Percentiles rank a stretch among this genome's conserved stretches.
These are phyloP conservation scores for Triplophysa yarkandensis DNA, from an alignment of 2,797 vertebrate genomes.

Conservation along the genomic window DNA sequence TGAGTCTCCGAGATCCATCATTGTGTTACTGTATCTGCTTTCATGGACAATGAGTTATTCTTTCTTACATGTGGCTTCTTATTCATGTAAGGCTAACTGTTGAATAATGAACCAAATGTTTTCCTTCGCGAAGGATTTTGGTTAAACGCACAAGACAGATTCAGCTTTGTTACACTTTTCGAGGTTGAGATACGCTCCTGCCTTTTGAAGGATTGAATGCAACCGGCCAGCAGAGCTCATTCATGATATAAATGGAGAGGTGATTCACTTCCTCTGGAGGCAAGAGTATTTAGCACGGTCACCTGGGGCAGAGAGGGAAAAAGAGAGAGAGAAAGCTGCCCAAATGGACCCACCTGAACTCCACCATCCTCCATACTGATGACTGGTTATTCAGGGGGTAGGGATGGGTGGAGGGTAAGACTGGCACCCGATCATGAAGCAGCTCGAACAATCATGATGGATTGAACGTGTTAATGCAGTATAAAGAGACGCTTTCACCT, in stretches of 20 bases:
- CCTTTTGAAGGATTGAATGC: slow-evolving; percentile 47
- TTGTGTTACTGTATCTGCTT: background rate
- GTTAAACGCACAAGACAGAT: background rate
- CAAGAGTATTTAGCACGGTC: slow-evolving; percentile 79
- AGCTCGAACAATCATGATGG: slow-evolving; percentile 66
- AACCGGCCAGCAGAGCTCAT: slow-evolving; percentile 55
- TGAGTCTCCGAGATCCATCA: background rate
- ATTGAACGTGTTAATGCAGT: slow-evolving; percentile 72
- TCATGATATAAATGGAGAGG: slow-evolving; percentile 66
- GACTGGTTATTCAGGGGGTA: slow-evolving; percentile 57
- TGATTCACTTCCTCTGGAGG: slow-evolving; percentile 64
- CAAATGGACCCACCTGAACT: slow-evolving; percentile 76
- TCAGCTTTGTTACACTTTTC: background rate
- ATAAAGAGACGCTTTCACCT: slow-evolving; percentile 40
- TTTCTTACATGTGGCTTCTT: background rate
- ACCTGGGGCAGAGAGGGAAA: slow-evolving; percentile 60
- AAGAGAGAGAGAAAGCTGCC: slow-evolving; percentile 44
- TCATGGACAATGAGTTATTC: background rate
- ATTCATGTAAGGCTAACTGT: background rate
- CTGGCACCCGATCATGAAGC: slow-evolving; percentile 55
- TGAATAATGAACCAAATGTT: background rate
- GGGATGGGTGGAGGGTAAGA: slow-evolving; percentile 5
- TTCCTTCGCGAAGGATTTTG: background rate
- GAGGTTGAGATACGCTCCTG: slow-evolving; percentile 8
- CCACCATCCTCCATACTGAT: slow-evolving; percentile 77